These are phyloP conservation scores for Anagyrus pseudococci DNA, from an alignment of 2,888 invertebrate species.

Conservation along the genomic window DNA sequence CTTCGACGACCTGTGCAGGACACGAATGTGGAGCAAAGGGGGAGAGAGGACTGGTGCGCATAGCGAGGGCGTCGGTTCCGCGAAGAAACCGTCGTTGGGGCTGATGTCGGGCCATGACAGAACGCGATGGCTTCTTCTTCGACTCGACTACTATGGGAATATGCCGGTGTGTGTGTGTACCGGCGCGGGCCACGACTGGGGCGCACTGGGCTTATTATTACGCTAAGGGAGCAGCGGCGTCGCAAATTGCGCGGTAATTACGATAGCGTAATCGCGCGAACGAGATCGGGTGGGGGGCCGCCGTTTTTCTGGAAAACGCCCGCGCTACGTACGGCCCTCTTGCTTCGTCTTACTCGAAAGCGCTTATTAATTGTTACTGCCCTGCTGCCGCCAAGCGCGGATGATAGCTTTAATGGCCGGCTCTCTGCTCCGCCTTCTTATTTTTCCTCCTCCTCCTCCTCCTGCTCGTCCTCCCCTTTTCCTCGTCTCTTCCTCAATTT, in stretches of 20 bases:
- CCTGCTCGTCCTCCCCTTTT: background rate
- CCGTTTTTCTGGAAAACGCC: constrained; percentile 21
- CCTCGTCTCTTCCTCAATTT: background rate
- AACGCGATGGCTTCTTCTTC: too few species aligned
- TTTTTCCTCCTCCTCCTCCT: background rate
- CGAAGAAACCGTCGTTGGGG: too few species aligned
- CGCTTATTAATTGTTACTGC: constrained; percentile 22
- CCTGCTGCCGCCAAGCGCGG: too few species aligned
- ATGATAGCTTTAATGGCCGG: constrained; percentile 12
- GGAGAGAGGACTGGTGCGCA: too few species aligned
- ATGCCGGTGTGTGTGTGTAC: too few species aligned
- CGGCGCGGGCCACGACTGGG: too few species aligned
- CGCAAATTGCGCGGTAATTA: constrained; percentile 34
- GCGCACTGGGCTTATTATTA: constrained; percentile 13
- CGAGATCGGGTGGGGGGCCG: constrained; percentile 10
- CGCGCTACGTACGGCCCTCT: background rate
- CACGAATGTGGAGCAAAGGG: too few species aligned
- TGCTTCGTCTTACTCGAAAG: constrained; percentile 22
- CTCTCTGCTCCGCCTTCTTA: background rate
- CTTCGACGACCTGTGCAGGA: too few species aligned
- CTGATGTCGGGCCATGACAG: too few species aligned
- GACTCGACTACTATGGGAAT: too few species aligned
- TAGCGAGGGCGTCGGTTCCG: too few species aligned
- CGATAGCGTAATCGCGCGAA: constrained; percentile 25
- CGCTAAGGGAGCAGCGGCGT: constrained; percentile 3